A percentile compares a stretch with the other conserved stretches of the same genome.
Conservation (phyloP, 2,888 invertebrate genomes). For the Melikaiella ostensackeni region DNA sequence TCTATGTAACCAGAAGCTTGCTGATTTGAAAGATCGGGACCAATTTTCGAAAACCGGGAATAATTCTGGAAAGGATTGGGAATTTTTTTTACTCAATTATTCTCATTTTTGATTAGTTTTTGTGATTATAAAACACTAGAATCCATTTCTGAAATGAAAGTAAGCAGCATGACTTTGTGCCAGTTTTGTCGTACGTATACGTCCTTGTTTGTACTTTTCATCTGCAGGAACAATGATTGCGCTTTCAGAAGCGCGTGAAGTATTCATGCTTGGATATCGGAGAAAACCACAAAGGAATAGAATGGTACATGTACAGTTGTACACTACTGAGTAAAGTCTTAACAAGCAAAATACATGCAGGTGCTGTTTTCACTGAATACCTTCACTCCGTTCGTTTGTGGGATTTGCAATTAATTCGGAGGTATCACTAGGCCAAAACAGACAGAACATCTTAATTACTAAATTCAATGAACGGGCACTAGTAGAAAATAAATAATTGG, state of each 20-base stretch:
- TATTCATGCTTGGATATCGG: conserved; percentile 39
- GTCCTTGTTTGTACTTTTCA: conserved; percentile 39
- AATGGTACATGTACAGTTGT: conserved; percentile 7
- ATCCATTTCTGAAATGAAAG: conserved; percentile 27
- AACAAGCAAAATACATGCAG: background rate
- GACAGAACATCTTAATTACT: background rate
- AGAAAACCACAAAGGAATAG: conserved; percentile 39
- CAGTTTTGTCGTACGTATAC: background rate
- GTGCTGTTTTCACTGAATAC: conserved; percentile 24
- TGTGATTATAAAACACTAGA: background rate
- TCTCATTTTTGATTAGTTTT: conserved; percentile 16
- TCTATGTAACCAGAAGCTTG: no score
- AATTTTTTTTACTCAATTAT: background rate
- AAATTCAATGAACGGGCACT: no score
- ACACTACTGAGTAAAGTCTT: conserved; percentile 23
- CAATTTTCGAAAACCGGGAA: background rate
- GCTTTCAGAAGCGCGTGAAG: conserved; percentile 35
- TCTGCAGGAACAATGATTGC: conserved; percentile 37
- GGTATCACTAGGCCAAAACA: background rate
- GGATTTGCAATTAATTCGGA: conserved; percentile 10
- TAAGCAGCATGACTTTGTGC: conserved; percentile 16
- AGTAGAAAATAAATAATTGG: no score
- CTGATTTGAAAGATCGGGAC: no score
- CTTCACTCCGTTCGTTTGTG: background rate
- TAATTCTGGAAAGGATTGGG: background rate